Evolutionary conservation across 2,888 invertebrate genomes (phyloP), one percentile per base, ranked within the genome.

Genomic region (Drosophila mettleri): DNA sequence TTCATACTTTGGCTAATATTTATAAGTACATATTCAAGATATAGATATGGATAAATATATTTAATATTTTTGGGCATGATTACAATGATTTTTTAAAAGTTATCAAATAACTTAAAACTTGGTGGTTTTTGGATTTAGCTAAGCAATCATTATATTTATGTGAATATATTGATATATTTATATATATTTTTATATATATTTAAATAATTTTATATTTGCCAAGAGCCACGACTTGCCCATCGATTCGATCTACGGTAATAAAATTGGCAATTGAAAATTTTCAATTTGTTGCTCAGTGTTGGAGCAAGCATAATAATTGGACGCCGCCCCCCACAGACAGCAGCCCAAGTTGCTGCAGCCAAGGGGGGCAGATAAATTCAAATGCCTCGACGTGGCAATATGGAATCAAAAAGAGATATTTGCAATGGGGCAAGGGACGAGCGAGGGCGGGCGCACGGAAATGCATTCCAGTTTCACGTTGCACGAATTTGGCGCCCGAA

Each of bases 401-500:
- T 71, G 59, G 69, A 86, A 83, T 51, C 38, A 24, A 69, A 69
- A 61, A 61, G 36, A 45, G 43, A 27, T 27, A 27, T 27, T 27
- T 9, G 33, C 33, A 33, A 16, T 5, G 27, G n/a, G n/a, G 2
- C 8, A n/a, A 36, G 36, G 2, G 3, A 2, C 0, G 18, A 9
- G 9, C 7, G 27, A 18, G 29, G 20, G 10, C 0, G 31, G 7
- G 16, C 2, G 34, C 12, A 8, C 7, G 2, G 27, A 14, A 24
- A 22, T 51, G 31, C 55, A 54, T 24, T 57, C 60, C 49, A 46
- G 73, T 59, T 67, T 34, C 34, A 34, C 49, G 49, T 49, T 49
- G 34, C 74, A 78, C 59, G 74, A 68, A 54, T 76, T 85, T 76
- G 76, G 78, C 80, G 80, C 82, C 74, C 74, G 65, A 72, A 89